Evolutionary conservation across 1,140 invertebrate genomes (phyloP).

Genomic region (Thaumatotibia leucotreta): DNA sequence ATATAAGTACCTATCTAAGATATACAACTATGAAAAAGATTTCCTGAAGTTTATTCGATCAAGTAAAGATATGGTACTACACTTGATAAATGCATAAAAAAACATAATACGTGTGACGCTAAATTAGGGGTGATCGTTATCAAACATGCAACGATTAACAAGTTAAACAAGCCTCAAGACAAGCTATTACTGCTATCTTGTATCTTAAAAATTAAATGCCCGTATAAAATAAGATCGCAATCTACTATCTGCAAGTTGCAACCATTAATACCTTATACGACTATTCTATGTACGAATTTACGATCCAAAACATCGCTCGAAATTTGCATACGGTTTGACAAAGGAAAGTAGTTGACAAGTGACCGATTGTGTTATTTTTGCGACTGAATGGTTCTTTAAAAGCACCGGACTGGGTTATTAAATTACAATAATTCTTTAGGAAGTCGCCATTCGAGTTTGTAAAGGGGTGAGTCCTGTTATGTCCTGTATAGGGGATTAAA

Average conservation of each 20-base stretch:
- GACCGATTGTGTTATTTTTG: slow-evolving; percentile 62
- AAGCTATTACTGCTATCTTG: slow-evolving; percentile 53
- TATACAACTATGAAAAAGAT: too few relatives aligned
- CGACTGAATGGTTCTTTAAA: slow-evolving; percentile 49
- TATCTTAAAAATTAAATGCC: slow-evolving; percentile 44
- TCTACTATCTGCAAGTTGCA: slow-evolving; percentile 30
- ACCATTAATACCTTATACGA: slow-evolving; percentile 20
- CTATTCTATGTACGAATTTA: slow-evolving; percentile 43
- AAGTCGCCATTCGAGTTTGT: slow-evolving; percentile 22
- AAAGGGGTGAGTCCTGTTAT: slow-evolving; percentile 25
- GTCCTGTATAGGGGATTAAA: neutral
- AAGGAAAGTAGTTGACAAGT: slow-evolving; percentile 49
- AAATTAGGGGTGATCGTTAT: slow-evolving; percentile 42
- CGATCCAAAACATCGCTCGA: slow-evolving; percentile 53
- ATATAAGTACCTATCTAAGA: too few relatives aligned
- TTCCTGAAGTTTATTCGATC: too few relatives aligned
- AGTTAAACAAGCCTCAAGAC: slow-evolving; percentile 58
- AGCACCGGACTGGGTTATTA: slow-evolving; percentile 52
- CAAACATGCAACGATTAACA: slow-evolving; percentile 52
- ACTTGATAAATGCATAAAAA: neutral
- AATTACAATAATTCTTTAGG: slow-evolving; percentile 62
- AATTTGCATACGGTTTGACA: slow-evolving; percentile 47
- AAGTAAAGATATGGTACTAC: too few relatives aligned
- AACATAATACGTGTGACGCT: neutral
- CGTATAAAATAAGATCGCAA: slow-evolving; percentile 47